Evolutionary conservation across 1,140 invertebrate species (phyloP).

Genomic region (Drosophila setifemur): DNA sequence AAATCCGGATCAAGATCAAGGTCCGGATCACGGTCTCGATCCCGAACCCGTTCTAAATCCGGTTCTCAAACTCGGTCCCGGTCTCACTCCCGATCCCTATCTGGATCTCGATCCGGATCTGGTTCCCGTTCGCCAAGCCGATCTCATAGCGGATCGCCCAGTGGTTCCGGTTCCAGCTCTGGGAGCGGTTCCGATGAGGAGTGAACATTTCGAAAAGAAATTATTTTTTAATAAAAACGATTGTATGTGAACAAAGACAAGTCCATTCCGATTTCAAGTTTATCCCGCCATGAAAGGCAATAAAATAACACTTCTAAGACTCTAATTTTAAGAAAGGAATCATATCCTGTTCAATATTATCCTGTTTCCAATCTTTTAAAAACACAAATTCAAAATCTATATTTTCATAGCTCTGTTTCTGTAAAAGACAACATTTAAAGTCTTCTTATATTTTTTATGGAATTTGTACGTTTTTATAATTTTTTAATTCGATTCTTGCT

Average conservation of each 20-base stretch:
- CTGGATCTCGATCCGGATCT: slow-evolving; percentile 54
- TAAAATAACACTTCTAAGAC: not conserved
- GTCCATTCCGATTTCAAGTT: not conserved
- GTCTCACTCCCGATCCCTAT: slow-evolving; percentile 58
- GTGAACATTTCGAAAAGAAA: slow-evolving; percentile 16
- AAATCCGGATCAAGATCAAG: slow-evolving; percentile 46
- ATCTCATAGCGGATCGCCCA: slow-evolving; percentile 71
- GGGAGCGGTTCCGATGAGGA: slow-evolving; percentile 70
- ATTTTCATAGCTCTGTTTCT: too few species aligned
- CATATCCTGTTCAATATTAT: too few species aligned
- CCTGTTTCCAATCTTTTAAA: too few species aligned
- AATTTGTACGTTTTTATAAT: too few species aligned
- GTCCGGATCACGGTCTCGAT: slow-evolving; percentile 51
- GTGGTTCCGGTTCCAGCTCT: slow-evolving; percentile 69
- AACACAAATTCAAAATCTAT: too few species aligned
- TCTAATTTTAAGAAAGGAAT: too few species aligned
- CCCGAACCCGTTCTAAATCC: slow-evolving; percentile 48
- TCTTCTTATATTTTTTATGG: too few species aligned
- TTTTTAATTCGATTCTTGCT: too few species aligned
- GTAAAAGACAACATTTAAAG: too few species aligned
- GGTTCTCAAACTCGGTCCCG: slow-evolving; percentile 60
- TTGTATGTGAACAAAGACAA: not conserved
- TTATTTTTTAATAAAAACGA: slow-evolving; percentile 6
- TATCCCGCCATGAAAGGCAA: not conserved
- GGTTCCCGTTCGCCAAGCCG: slow-evolving; percentile 73